A percentile compares a stretch with the other conserved stretches of the same genome.
phyloP scores from a whole-genome alignment of 2,113 vertebrate species.

The Phocoena phocoena region DNA sequence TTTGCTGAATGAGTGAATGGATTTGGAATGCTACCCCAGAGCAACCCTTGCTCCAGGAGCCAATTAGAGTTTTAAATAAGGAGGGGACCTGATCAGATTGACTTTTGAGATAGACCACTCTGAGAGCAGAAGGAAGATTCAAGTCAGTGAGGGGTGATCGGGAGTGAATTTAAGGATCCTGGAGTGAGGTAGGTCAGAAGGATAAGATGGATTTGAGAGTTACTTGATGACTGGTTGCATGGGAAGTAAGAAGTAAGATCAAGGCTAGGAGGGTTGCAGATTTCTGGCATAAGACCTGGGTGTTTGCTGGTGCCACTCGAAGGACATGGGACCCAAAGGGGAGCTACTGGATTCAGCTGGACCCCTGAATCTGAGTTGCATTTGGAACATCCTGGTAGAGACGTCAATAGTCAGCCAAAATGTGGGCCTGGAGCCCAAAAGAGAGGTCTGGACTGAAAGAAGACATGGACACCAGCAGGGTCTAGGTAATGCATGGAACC shows the following conservation, averaged over 20 bases:
- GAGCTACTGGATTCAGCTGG: not conserved
- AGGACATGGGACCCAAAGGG: not conserved
- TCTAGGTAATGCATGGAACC: not conserved
- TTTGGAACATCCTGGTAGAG: not conserved
- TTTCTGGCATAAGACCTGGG: not conserved
- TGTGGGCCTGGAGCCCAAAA: not conserved
- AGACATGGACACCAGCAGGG: rapidly evolving
- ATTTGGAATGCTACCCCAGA: not conserved
- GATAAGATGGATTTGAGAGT: not conserved
- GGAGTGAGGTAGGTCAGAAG: not conserved
- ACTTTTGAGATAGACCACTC: not conserved
- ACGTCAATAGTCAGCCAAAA: not conserved
- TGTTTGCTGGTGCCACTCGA: not conserved
- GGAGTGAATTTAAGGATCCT: not conserved
- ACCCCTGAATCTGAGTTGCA: not conserved
- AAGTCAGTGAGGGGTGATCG: not conserved
- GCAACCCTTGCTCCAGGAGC: not conserved
- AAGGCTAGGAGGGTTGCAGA: not conserved
- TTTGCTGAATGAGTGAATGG: not conserved
- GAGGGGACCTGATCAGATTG: not conserved
- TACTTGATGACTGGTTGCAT: too few species aligned
- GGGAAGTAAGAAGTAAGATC: not conserved
- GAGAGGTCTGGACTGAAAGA: not conserved
- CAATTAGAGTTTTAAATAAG: not conserved
- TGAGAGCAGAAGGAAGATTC: not conserved